Base-by-base conservation (phyloP, 1,140 invertebrate species). In the Pseudachorutes palmiensis region DNA sequence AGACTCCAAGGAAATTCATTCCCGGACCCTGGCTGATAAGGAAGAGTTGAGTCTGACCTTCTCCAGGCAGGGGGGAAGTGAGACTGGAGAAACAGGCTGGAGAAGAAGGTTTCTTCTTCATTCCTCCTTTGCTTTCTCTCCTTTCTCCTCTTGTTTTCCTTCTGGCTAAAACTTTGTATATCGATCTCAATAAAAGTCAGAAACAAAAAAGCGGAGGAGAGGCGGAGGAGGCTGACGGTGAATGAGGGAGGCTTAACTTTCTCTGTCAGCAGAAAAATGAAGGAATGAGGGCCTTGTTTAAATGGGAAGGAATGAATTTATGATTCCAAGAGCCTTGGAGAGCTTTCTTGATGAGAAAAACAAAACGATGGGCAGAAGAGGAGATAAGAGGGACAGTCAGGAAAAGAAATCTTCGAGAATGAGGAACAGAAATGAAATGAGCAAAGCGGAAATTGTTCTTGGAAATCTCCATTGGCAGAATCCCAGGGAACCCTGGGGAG, bases 131-230 rank as follows among this genome's bases (percentile, higher is more conserved):
- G 36, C 5, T 5, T 41, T 41, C 19, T 41, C 19, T 41, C 36
- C 19, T 32, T 61, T 61, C 33, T 61, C 59, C 30, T 61, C 59
- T 61, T 31, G 30, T 31, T 32, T n/a, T 45, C 36, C 36, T 19
- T 45, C 19, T 19, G 36, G 36, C 36, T 12, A 22, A 32, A 62
- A 62, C 29, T 32, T 62, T 36, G 31, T 36, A 48, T 61, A 66
- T 66, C 58, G 65, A 61, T 66, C 65, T 66, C 65, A 66, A 66
- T 66, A 66, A 66, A 66, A 66, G 65, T 66, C 58, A 66, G 49
- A n/a, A 41, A 19, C 5, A 41, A 41, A 19, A 41, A 41, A 41
- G 19, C 36, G 19, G 36, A 19, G 19, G 19, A 19, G n/a, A n/a
- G n/a, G n/a, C n/a, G n/a, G n/a, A n/a, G n/a, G n/a, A n/a, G n/a